Evolutionary conservation across 2,888 invertebrate species (phyloP), one percentile per base, ranked within the genome.

Genomic region (Apodemia duryi): DNA sequence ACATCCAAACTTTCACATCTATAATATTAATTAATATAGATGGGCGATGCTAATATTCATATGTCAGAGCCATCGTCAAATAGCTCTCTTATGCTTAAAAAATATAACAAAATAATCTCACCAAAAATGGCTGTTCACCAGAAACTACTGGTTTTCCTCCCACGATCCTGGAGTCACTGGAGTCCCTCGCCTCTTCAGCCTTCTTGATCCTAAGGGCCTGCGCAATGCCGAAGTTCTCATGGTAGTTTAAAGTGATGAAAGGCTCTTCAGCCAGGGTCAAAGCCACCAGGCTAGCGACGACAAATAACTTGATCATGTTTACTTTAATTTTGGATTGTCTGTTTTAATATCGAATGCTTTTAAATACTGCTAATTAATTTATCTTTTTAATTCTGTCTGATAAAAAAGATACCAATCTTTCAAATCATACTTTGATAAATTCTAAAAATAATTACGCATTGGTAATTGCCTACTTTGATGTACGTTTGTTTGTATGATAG

Each of bases 51-150:
- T 21, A 21, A 21, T 21, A 21, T 21, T 21, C 32, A 32, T 4
- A 32, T 32, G 32, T 32, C 32, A 32, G 4, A 32, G 2, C 32
- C 32, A 32, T 32, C 32, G 4, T 4, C 4, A 3, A 4, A 3
- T 32, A 32, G 1, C 32, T 32, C 2, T 32, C 32, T 3, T 32
- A 32, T 32, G 32, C 2, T 32, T 32, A 32, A 32, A 32, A 32
- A 32, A 32, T 32, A 4, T 32, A 32, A 32, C 4, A 32, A 32
- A 38, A 38, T 7, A 38, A 38, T 38, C 38, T 38, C 38, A 52
- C 68, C 80, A 63, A 71, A 65, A 70, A 79, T 75, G 66, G 80
- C 77, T 67, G 65, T 75, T 13, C 29, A 76, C 79, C 57, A 65
- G 77, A 61, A 72, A 76, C 67, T 13, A 66, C 2, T 69, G 75